phyloP scores from a whole-genome alignment of 2,888 invertebrate genomes.

The Polymixis lichenea region DNA sequence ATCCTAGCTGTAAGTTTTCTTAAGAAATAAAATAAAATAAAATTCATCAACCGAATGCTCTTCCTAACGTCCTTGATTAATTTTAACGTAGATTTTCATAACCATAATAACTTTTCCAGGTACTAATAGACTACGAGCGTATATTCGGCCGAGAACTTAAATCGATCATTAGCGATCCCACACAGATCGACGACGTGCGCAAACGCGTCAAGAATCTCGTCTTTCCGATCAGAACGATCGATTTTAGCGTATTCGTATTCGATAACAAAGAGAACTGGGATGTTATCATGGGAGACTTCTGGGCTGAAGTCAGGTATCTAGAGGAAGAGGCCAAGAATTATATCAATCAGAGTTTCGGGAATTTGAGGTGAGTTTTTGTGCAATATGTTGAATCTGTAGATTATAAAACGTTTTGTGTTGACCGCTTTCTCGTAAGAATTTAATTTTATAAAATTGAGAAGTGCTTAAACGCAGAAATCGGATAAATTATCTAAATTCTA shows the following conservation, averaged over 20 bases:
- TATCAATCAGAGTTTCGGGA: constrained; percentile 96
- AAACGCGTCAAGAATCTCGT: constrained; percentile 95
- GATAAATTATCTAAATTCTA: not conserved
- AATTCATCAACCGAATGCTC: too few species aligned
- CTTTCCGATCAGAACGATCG: constrained; percentile 93
- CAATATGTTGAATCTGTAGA: too few species aligned
- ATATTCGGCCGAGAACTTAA: constrained; percentile 97
- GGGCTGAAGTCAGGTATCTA: constrained; percentile 93
- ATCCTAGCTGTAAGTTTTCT: too few species aligned
- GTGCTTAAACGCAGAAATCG: too few species aligned
- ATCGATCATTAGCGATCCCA: constrained; percentile 96
- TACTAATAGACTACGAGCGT: constrained; percentile 96
- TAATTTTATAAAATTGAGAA: too few species aligned
- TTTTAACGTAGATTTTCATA: not conserved
- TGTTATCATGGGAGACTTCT: constrained; percentile 94
- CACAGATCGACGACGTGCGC: constrained; percentile 95
- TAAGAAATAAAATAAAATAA: too few species aligned
- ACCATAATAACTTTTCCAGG: constrained; percentile 82
- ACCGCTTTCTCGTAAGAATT: not conserved
- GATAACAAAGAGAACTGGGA: constrained; percentile 96
- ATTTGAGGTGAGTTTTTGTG: constrained; percentile 89
- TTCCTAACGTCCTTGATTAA: not conserved
- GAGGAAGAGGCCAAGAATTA: constrained; percentile 96
- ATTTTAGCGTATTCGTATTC: constrained; percentile 95
- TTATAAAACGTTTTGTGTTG: not conserved